A percentile compares a stretch with the other conserved stretches of the same genome.
Evolutionary conservation across 2,888 invertebrate genomes (phyloP).

Genomic region (Meliscaeva auricollis): DNA sequence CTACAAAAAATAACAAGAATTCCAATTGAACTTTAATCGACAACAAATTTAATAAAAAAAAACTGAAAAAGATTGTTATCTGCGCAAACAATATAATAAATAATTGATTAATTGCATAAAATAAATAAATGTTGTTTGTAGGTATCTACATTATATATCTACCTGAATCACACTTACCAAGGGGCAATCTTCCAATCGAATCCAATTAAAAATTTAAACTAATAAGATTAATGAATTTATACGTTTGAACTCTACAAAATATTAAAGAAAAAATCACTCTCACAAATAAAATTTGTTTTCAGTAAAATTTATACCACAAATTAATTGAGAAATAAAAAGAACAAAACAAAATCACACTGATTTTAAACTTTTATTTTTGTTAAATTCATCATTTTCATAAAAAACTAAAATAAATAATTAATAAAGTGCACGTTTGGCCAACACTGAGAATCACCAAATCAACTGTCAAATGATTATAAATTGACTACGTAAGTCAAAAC

Average conservation of each 20-base stretch:
- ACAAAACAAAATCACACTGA: neutral
- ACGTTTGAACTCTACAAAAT: neutral
- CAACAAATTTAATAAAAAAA: neutral
- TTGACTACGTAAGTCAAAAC: slow-evolving; percentile 6
- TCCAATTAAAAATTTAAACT: neutral
- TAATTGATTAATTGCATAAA: neutral
- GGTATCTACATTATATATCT: no score
- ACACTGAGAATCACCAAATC: neutral
- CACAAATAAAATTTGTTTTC: no score
- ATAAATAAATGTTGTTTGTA: no score
- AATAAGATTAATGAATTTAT: neutral
- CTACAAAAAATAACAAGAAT: neutral
- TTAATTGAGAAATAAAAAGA: neutral
- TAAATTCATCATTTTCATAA: neutral
- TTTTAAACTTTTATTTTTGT: no score
- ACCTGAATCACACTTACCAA: neutral
- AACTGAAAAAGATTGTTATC: neutral
- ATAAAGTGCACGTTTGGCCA: neutral
- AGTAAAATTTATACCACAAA: neutral
- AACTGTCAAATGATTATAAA: slow-evolving; percentile 20
- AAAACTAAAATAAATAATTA: no score
- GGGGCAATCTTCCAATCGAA: neutral
- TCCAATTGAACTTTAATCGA: neutral
- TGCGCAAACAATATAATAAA: neutral
- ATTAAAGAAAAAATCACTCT: neutral